Base-by-base conservation (phyloP, 1,140 invertebrate genomes). In the Philotrypesis tridentata region DNA sequence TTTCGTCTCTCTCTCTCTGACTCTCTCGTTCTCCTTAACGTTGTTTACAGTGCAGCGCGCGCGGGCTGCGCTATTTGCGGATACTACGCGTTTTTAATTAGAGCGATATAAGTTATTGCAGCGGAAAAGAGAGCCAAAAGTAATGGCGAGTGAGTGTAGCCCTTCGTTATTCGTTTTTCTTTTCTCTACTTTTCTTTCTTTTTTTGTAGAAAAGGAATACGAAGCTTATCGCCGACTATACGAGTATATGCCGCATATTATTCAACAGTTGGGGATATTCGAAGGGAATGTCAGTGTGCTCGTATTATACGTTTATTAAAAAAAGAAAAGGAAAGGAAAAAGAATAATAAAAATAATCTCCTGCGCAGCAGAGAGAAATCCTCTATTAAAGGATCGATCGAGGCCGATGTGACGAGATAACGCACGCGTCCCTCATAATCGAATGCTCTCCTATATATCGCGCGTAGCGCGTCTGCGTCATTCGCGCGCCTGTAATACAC, bases 31-130 rank as follows among this genome's bases (percentile, higher is more conserved):
- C 40, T 65, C 65, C 48, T 68, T 48, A 63, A 78, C 65, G 40
- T 8, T 33, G 17, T 55, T 4, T 2, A 4, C 27, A 6, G 0
- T 43, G 25, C 23, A 31, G 17, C 6, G 43, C 25, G n/a, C n/a
- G n/a, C 29, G n/a, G 63, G 60, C 14, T 9, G 25, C 60, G 40
- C 25, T 31, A 37, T 0, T n/a, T n/a, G n/a, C n/a, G n/a, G n/a
- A n/a, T n/a, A n/a, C n/a, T n/a, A n/a, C n/a, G n/a, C 48, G 23
- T 74, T 74, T 80, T 80, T 80, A 80, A 80, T 80, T 73, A 80
- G n/a, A n/a, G 79, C 71, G 60, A 74, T 48, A 80, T 80, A 68
- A 60, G 61, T 31, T 74, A 5, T 55, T 55, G 48, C 17, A 7
- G 12, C 6, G 12, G 17, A 6, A 55, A 55, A n/a, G 4, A 7